These are phyloP conservation scores for Clistopyga incitator DNA, from an alignment of 2,888 invertebrate genomes.

Conservation along the genomic window DNA sequence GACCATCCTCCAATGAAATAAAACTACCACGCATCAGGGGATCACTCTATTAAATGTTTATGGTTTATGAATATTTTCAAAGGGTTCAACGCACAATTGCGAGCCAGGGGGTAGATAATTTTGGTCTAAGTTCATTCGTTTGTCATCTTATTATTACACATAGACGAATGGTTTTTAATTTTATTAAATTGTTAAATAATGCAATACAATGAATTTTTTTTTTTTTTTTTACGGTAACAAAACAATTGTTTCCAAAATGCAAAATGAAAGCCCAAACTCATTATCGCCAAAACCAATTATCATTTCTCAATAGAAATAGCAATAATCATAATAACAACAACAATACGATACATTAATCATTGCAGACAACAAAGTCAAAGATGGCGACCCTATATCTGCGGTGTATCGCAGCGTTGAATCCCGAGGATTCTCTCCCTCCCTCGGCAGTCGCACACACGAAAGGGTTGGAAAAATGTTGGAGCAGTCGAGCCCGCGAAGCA, in stretches of 20 bases:
- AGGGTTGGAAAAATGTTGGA: conserved; percentile 61
- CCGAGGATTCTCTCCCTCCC: conserved; percentile 36
- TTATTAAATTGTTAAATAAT: no score
- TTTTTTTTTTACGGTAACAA: no score
- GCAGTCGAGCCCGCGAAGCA: conserved; percentile 45
- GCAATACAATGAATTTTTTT: no score
- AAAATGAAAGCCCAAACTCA: no score
- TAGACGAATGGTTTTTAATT: no score
- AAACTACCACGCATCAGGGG: conserved; percentile 26
- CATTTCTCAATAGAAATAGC: no score
- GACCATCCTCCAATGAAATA: conserved; percentile 51
- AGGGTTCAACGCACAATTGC: not conserved
- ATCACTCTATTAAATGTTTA: conserved; percentile 14
- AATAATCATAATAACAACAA: no score
- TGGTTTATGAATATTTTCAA: conserved; percentile 13
- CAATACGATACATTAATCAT: not conserved
- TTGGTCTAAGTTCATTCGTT: not conserved
- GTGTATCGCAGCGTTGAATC: conserved; percentile 34
- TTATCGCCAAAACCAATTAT: no score
- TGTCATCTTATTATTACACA: no score
- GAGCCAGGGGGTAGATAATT: not conserved
- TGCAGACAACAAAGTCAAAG: conserved; percentile 15
- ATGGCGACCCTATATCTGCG: conserved; percentile 38
- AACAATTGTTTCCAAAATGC: no score
- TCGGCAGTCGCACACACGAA: conserved; percentile 25